These are phyloP conservation scores for Elgonia sp. DNA, from an alignment of 2,888 invertebrate species.

Conservation along the genomic window DNA sequence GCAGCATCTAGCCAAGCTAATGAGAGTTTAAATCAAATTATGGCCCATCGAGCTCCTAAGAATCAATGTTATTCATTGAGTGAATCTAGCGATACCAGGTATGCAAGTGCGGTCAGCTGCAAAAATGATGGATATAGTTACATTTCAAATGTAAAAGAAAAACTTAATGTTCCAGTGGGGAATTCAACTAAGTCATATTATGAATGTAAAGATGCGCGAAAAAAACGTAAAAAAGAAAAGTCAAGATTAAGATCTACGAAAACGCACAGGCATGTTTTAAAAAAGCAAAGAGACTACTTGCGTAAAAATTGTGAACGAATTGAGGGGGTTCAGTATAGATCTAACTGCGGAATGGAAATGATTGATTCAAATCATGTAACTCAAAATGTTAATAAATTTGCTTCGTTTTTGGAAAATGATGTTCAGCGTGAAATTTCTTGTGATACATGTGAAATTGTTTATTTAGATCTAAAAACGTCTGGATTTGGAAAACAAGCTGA, in stretches of 20 bases:
- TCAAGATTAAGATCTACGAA: conserved; percentile 29
- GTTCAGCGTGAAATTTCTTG: conserved; percentile 15
- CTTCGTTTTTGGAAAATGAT: conserved; percentile 12
- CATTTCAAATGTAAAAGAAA: conserved; percentile 16
- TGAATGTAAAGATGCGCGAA: conserved; percentile 27
- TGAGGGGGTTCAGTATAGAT: conserved; percentile 36
- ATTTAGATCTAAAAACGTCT: too few species aligned
- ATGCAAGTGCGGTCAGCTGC: conserved; percentile 34
- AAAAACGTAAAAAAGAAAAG: conserved; percentile 4
- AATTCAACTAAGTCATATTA: conserved; percentile 17
- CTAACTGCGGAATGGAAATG: conserved; percentile 41
- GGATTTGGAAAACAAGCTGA: too few species aligned
- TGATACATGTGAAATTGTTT: too few species aligned
- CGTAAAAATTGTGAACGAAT: conserved; percentile 41
- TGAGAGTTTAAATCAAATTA: conserved; percentile 77
- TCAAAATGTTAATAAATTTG: background rate
- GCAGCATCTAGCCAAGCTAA: conserved; percentile 76
- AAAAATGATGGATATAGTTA: conserved; percentile 42
- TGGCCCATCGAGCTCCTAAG: conserved; percentile 77
- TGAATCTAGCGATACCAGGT: conserved; percentile 49
- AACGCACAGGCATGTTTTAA: conserved; percentile 17
- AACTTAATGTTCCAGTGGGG: conserved; percentile 23
- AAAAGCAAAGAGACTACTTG: conserved; percentile 29
- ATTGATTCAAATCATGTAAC: conserved; percentile 1
- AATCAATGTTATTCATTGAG: conserved; percentile 67